Evolutionary conservation across 1,140 invertebrate genomes (phyloP), one percentile per base, ranked within the genome.

Genomic region (Phthorimaea operculella): DNA sequence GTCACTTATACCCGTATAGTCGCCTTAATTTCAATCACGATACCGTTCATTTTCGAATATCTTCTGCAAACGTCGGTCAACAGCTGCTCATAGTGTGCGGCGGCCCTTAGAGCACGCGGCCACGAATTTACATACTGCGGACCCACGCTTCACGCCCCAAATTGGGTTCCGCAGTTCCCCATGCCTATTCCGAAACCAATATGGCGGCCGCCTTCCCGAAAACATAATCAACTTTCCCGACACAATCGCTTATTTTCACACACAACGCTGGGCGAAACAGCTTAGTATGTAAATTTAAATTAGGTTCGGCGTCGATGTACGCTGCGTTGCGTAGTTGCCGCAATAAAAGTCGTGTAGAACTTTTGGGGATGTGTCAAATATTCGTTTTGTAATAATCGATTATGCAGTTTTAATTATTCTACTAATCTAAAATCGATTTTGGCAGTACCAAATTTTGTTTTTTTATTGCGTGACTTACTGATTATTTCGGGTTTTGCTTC

Each of bases 151-250:
- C 36, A 12, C 64, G 28, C 52, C 51, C 59, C 51, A 64, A 67
- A 67, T 67, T 62, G 62, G 62, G 65, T 67, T 65, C 36, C 36
- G 4, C 21, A 28, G n/a, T 28, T 2, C 63, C 56, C 57, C 53
- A 44, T 54, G 60, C 48, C 61, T 54, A 55, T 57, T 39, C 52
- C 39, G 55, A 64, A 67, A 67, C 59, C 65, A 67, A 64, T 67
- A 67, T 64, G 65, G 58, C 62, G 15, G 52, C 53, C 39, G 39
- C 52, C 50, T 50, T 50, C 47, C 36, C 36, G 48, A 55, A 15
- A 51, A 53, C 53, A 54, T 58, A 54, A 58, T 54, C 57, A 58
- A 51, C 12, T 52, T 33, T 11, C 42, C 8, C 44, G 21, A 53
- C 33, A n/a, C 56, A 49, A 54, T 58, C 51, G 51, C 57, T 49